phyloP scores from a whole-genome alignment of 2,113 vertebrate species.

The Prunella himalayana region DNA sequence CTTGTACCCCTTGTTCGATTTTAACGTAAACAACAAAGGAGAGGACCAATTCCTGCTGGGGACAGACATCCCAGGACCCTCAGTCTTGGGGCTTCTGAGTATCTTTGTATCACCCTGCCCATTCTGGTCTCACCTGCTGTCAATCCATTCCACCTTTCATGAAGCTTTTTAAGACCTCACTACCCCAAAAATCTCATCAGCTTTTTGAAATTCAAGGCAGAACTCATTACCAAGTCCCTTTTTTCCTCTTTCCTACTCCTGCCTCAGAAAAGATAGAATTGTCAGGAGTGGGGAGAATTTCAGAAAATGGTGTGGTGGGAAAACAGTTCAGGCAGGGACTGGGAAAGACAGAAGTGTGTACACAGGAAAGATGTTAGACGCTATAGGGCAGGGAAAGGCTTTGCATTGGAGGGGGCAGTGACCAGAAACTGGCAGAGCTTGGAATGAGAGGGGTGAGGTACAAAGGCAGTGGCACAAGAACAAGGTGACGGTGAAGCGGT shows the following conservation, averaged over 20 bases:
- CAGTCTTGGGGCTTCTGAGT: neutral
- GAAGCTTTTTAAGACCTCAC: neutral
- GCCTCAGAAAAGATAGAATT: neutral
- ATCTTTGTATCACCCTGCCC: neutral
- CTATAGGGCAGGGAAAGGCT: neutral
- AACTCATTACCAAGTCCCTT: neutral
- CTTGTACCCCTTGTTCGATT: constrained; percentile 1
- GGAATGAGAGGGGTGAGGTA: neutral
- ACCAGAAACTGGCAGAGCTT: neutral
- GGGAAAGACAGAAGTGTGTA: neutral
- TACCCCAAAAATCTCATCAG: neutral
- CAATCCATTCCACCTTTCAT: neutral
- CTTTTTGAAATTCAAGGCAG: neutral
- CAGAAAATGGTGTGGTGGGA: neutral
- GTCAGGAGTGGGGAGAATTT: neutral
- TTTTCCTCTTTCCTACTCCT: neutral
- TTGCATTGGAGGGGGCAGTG: neutral
- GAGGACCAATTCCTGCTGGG: neutral
- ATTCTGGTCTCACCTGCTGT: neutral
- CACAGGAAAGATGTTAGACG: neutral
- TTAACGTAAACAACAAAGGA: constrained; percentile 22
- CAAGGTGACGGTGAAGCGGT: accelerated
- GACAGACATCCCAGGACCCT: neutral
- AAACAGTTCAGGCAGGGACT: neutral
- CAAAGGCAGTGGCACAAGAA: neutral